Conservation (phyloP, 1,140 invertebrate genomes). For the Bombus superbus region DNA sequence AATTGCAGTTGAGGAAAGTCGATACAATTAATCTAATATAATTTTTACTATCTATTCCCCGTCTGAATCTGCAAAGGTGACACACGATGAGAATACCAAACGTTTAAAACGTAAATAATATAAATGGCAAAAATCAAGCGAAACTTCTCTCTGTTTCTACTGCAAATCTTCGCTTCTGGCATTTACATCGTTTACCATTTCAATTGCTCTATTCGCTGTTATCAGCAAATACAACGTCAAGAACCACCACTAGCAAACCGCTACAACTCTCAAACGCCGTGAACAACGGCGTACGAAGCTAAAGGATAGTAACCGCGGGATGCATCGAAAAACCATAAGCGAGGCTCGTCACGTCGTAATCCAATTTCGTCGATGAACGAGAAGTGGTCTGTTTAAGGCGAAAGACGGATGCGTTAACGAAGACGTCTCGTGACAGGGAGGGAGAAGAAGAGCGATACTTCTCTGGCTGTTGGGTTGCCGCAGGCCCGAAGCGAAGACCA, state of each 20-base stretch:
- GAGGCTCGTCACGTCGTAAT: slow-evolving; percentile 20
- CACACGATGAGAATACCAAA: not conserved
- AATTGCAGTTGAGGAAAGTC: too few relatives aligned
- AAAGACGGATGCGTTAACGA: slow-evolving; percentile 6
- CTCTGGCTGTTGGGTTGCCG: not conserved
- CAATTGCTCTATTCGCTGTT: not conserved
- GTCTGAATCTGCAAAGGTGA: not conserved
- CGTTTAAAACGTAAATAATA: not conserved
- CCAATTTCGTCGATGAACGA: slow-evolving; percentile 15
- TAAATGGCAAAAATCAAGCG: not conserved
- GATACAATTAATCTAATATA: too few relatives aligned
- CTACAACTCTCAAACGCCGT: not conserved
- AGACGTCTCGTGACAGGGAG: not conserved
- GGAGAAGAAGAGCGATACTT: not conserved
- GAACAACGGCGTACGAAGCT: not conserved
- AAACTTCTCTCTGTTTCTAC: not conserved
- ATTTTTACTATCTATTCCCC: not conserved
- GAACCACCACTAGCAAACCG: not conserved
- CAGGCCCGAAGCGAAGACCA: not conserved
- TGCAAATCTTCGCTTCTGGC: not conserved
- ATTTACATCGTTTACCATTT: not conserved
- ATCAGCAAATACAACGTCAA: not conserved
- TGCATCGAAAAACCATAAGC: slow-evolving; percentile 9
- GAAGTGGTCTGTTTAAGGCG: slow-evolving; percentile 14
- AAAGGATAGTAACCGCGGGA: not conserved